Percentiles rank a stretch among this genome's conserved stretches.
phyloP scores from a whole-genome alignment of 2,888 invertebrate genomes.

The Caenorhabditis parvicauda region DNA sequence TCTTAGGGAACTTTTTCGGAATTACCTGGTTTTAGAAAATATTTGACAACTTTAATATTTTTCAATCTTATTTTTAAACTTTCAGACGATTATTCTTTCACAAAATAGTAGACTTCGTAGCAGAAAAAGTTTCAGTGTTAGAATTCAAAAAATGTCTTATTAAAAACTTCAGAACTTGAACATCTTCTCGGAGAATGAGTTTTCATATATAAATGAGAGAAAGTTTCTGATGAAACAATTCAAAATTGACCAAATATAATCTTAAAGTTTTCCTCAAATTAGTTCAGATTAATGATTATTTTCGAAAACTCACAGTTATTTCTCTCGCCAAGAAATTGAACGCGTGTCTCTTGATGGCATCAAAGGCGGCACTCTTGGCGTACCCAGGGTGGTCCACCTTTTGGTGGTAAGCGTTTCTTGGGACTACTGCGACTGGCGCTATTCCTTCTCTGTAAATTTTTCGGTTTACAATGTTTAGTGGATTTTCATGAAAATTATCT shows the following conservation, averaged over 20 bases:
- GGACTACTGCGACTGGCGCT: constrained; percentile 2
- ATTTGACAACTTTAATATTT: too few species aligned
- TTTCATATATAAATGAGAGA: too few species aligned
- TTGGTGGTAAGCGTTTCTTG: constrained; percentile 13
- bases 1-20: too few species aligned
- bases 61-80: too few species aligned
- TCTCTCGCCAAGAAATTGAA: constrained; percentile 84
- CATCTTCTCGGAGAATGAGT: too few species aligned
- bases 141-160: background rate
- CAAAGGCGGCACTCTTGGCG: constrained; percentile 89
- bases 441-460: constrained; percentile 10
- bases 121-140: too few species aligned
- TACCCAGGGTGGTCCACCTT: constrained; percentile 85
- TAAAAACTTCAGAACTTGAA: too few species aligned
- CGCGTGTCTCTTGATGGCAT: constrained; percentile 92
- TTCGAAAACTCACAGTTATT: constrained; percentile 72
- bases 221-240: too few species aligned
- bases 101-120: too few species aligned
- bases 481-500: background rate
- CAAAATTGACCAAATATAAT: too few species aligned
- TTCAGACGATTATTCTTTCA: too few species aligned
- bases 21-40: too few species aligned
- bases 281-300: background rate
- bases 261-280: background rate
- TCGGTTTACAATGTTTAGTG: background rate